Conservation (phyloP, 2,888 invertebrate species). For the Drosophila recens region DNA sequence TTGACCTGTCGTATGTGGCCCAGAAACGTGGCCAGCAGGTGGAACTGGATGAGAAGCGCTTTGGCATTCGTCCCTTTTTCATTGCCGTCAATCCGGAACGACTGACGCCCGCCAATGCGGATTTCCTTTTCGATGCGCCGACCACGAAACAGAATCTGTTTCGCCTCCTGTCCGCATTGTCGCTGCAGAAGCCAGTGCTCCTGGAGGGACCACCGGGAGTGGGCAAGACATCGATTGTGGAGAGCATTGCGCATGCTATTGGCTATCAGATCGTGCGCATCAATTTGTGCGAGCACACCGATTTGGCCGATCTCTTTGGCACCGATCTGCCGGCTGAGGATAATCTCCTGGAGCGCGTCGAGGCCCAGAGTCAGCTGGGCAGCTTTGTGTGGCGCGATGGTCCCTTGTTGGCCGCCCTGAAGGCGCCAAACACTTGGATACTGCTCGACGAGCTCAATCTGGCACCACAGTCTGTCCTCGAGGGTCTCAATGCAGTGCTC, state of each 20-base stretch:
- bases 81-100: conserved; percentile 80
- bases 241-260: conserved; percentile 93
- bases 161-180: conserved; percentile 94
- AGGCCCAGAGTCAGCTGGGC: conserved; percentile 86
- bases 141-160: conserved; percentile 93
- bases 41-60: conserved; percentile 80
- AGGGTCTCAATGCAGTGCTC: conserved; percentile 98
- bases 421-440: conserved; percentile 96
- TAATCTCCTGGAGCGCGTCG: conserved; percentile 84
- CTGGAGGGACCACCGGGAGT: conserved; percentile 99
- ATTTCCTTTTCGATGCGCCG: conserved; percentile 91
- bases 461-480: conserved; percentile 98
- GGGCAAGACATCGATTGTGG: conserved; percentile 98
- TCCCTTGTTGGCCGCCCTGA: conserved; percentile 96
- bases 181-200: conserved; percentile 95
- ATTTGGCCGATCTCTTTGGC: conserved; percentile 98
- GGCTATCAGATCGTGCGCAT: conserved; percentile 95
- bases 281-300: conserved; percentile 99
- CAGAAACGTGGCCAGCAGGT: conserved; percentile 83
- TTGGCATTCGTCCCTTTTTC: conserved; percentile 93
- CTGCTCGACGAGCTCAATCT: conserved; percentile 98
- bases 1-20: conserved; percentile 82
- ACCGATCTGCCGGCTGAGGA: conserved; percentile 98
- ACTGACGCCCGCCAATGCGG: conserved; percentile 52
- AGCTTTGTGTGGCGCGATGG: conserved; percentile 99